Percentiles rank a stretch among this genome's conserved stretches.
Evolutionary conservation across 2,888 invertebrate species (phyloP).

Genomic region (Agrilus cyanescens): DNA sequence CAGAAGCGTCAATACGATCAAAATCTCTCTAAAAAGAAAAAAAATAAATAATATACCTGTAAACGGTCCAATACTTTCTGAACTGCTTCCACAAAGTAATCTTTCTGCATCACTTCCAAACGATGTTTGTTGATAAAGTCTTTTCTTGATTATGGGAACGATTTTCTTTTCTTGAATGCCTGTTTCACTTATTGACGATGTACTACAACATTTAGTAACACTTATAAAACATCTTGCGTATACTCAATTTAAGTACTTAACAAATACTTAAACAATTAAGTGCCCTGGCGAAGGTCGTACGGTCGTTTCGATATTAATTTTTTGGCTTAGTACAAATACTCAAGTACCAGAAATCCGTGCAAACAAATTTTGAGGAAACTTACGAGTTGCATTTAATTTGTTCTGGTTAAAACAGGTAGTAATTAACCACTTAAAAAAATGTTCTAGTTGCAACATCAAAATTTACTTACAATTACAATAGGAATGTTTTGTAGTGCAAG

Average conservation of each 20-base stretch:
- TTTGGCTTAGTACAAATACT: no score
- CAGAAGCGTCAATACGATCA: not conserved
- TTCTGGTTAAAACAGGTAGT: no score
- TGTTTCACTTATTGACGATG: not conserved
- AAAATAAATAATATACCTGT: slow-evolving; percentile 6
- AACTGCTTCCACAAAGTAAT: slow-evolving; percentile 61
- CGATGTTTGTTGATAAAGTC: slow-evolving; percentile 35
- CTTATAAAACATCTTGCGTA: not conserved
- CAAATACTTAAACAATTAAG: slow-evolving; percentile 1
- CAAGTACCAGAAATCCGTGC: no score
- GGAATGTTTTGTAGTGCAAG: no score
- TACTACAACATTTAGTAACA: not conserved
- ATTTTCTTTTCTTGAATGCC: slow-evolving; percentile 22
- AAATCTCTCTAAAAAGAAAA: not conserved
- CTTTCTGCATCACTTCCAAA: slow-evolving; percentile 43
- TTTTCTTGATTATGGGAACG: slow-evolving; percentile 21
- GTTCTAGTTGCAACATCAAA: no score
- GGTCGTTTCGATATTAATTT: no score
- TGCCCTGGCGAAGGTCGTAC: not conserved
- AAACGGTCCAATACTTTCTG: slow-evolving; percentile 57
- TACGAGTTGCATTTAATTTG: no score
- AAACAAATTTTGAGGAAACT: no score
- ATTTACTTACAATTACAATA: no score
- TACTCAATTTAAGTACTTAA: not conserved
- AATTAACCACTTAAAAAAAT: no score